phyloP scores from a whole-genome alignment of 2,888 invertebrate genomes.

The Pheosia tremula region DNA sequence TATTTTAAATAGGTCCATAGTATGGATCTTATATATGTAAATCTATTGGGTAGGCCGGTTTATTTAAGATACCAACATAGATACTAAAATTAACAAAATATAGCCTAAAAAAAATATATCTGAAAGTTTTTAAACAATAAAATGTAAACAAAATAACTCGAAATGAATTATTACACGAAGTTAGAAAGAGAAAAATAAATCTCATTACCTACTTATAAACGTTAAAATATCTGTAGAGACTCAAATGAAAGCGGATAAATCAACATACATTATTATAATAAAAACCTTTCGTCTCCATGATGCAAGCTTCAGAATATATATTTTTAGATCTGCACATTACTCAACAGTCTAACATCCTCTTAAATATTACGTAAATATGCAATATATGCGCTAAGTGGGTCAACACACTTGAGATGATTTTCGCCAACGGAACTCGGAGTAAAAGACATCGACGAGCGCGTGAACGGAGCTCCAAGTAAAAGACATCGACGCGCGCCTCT shows the following conservation, averaged over 20 bases:
- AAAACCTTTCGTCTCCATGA: background rate
- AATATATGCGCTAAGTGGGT: slow-evolving; percentile 48
- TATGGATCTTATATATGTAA: too few relatives aligned
- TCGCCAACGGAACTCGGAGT: slow-evolving; percentile 41
- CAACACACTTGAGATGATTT: slow-evolving; percentile 32
- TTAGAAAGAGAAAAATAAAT: too few relatives aligned
- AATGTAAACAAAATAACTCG: too few relatives aligned
- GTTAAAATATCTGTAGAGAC: background rate
- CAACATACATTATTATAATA: background rate
- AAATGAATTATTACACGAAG: too few relatives aligned
- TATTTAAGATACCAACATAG: too few relatives aligned
- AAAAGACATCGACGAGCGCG: slow-evolving; percentile 46
- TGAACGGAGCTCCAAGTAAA: slow-evolving; percentile 39
- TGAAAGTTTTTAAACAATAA: too few relatives aligned
- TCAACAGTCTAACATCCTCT: slow-evolving; percentile 43
- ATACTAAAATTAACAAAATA: too few relatives aligned
- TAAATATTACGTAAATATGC: slow-evolving; percentile 46
- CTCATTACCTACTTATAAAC: background rate
- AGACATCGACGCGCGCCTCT: slow-evolving; percentile 46
- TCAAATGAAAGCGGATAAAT: background rate
- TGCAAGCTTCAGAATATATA: background rate
- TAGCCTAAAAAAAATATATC: too few relatives aligned
- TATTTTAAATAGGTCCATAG: too few relatives aligned
- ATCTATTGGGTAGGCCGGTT: too few relatives aligned
- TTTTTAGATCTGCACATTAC: slow-evolving; percentile 39